phyloP scores from a whole-genome alignment of 2,113 vertebrate genomes.

The Hipposideros armiger region DNA sequence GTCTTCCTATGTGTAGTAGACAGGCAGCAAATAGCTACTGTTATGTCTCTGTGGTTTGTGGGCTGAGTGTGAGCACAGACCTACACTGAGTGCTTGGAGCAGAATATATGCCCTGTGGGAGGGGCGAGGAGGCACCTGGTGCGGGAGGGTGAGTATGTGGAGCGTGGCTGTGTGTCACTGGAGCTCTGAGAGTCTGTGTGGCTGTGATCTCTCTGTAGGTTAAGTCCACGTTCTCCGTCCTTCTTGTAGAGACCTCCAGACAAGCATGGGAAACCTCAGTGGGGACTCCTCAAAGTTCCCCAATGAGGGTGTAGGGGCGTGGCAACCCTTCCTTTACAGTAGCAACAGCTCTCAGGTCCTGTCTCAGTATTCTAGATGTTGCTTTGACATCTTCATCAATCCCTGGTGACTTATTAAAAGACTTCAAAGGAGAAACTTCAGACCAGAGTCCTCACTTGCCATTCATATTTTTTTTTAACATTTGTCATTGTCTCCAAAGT shows the following conservation, averaged over 20 bases:
- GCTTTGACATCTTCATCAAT: conserved; percentile 32
- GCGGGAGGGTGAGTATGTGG: background rate
- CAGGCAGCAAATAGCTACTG: too few relatives aligned
- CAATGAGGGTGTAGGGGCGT: background rate
- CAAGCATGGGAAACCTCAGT: too few relatives aligned
- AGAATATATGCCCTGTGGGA: background rate
- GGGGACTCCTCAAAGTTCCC: background rate
- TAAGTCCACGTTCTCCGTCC: background rate
- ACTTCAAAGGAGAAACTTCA: conserved; percentile 83
- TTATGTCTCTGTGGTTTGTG: background rate
- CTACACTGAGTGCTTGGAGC: background rate
- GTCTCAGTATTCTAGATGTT: conserved; percentile 59
- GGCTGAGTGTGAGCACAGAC: background rate
- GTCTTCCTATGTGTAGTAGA: background rate
- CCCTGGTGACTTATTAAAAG: conserved; percentile 69
- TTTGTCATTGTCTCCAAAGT: conserved; percentile 58
- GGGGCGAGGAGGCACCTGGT: background rate
- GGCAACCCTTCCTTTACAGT: background rate
- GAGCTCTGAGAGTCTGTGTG: background rate
- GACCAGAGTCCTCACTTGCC: conserved; percentile 76
- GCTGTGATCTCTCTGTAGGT: background rate
- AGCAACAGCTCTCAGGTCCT: background rate
- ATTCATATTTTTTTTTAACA: conserved; percentile 80
- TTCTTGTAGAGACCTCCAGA: background rate
- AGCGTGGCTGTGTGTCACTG: background rate